phyloP scores from a whole-genome alignment of 92 coral and sea anemone genomes.

The Hydrozoanthus gracilis region DNA sequence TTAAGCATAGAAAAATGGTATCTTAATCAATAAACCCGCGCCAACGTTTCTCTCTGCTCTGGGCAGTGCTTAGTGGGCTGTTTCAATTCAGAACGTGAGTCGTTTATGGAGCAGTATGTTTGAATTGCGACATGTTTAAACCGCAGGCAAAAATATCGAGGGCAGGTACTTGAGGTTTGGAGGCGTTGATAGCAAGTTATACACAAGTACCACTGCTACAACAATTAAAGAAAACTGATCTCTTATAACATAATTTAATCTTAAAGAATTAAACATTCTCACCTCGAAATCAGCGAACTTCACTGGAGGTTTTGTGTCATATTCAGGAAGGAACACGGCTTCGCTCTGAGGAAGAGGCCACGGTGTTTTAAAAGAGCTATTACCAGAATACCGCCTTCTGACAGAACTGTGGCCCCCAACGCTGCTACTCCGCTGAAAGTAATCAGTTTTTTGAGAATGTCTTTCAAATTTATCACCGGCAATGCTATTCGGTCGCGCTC shows the following conservation, averaged over 20 bases:
- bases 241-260: not conserved
- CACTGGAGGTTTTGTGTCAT: conserved; percentile 95
- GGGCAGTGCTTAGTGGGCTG: not conserved
- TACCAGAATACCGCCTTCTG: conserved; percentile 86
- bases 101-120: not conserved
- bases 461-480: conserved; percentile 78
- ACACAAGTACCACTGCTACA: not conserved
- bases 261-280: not conserved
- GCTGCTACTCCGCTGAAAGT: conserved; percentile 50
- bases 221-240: not conserved
- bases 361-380: conserved; percentile 88
- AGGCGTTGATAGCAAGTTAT: not conserved
- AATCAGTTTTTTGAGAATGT: conserved; percentile 31
- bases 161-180: conserved; percentile 31
- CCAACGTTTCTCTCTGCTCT: too few species aligned
- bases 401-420: conserved; percentile 75
- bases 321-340: conserved; percentile 92
- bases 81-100: conserved; percentile 2
- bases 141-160: conserved; percentile 11
- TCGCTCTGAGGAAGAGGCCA: conserved; percentile 99
- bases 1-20: too few species aligned
- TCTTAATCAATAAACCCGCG: too few species aligned
- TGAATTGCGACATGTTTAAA: conserved; percentile 5
- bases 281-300: conserved; percentile 97
- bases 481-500: conserved; percentile 72